Percentiles rank a stretch among this genome's conserved stretches.
Conservation (phyloP, 1,140 invertebrate species). For the Ceratina australensis region DNA sequence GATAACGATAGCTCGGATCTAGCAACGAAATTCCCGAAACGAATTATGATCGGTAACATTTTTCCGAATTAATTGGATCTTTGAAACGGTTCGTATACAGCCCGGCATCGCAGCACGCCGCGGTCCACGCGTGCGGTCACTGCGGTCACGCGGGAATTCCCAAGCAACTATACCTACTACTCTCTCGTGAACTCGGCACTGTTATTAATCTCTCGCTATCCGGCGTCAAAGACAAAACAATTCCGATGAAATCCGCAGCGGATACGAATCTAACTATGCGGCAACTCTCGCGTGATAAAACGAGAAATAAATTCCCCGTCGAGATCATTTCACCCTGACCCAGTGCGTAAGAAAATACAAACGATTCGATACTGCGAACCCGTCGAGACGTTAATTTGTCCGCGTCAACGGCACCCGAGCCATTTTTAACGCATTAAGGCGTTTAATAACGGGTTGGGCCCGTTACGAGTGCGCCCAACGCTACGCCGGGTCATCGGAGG, state of each 20-base stretch:
- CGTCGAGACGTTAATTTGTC: slow-evolving; percentile 15
- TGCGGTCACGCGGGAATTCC: too few relatives aligned
- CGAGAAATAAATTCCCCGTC: too few relatives aligned
- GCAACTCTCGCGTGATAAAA: not conserved
- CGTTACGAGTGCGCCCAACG: slow-evolving; percentile 3
- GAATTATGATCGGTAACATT: too few relatives aligned
- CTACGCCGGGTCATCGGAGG: slow-evolving; percentile 12
- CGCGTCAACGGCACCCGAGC: slow-evolving; percentile 11
- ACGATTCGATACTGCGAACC: not conserved
- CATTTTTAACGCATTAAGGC: slow-evolving; percentile 39
- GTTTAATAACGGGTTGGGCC: slow-evolving; percentile 5
- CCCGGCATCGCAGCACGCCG: too few relatives aligned
- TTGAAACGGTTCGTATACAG: too few relatives aligned
- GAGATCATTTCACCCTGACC: too few relatives aligned
- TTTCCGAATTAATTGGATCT: too few relatives aligned
- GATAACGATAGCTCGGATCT: slow-evolving; percentile 7
- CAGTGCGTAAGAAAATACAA: not conserved
- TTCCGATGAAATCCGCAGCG: not conserved
- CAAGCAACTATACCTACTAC: not conserved
- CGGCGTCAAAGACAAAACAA: not conserved
- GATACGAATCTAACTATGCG: not conserved
- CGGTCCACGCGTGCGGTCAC: too few relatives aligned
- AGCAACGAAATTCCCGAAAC: too few relatives aligned
- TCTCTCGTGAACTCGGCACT: not conserved
- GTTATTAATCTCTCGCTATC: not conserved